Base-by-base conservation (phyloP, 2,888 invertebrate species). In the Caradrina kadenii region DNA sequence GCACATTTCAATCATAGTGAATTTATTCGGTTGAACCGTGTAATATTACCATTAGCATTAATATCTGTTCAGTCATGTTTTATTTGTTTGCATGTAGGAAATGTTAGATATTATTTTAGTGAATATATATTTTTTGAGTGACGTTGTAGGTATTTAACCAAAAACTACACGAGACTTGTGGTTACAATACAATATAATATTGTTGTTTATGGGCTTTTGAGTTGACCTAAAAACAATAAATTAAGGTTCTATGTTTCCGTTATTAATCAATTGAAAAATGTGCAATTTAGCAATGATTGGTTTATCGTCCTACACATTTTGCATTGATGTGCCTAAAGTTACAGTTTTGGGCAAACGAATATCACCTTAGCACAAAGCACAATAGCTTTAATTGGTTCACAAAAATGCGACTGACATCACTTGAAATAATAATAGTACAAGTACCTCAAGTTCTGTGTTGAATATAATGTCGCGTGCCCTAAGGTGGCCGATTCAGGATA, bases 351-450 rank as follows among this genome's bases (percentile, higher is more conserved):
- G 21, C 39, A 62, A 49, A 69, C 11, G 11, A 21, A 52, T 39
- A 72, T 74, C 80, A 80, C 80, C 31, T 26, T 50, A 64, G 71
- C 86, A 85, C 83, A 58, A 56, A 62, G 81, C 82, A 85, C 83
- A 66, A 55, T 64, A 53, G 50, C 54, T 56, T 3, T 35, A 66
- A 53, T 69, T 53, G 45, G 13, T 55, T 81, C 64, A 77, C 75
- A 52, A 63, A 68, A 60, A 22, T 59, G 59, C 61, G 19, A 70
- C 59, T 83, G 82, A 82, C 84, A 88, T 87, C 84, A 88, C 86
- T 88, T 87, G 79, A 88, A 88, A 86, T 82, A n/a, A 76, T 64
- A 42, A 35, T 22, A 17, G 13, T 70, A 55, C 52, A 42, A 61
- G 52, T 26, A 26, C 50, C 52, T 42, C 45, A 55, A 73, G 67